Evolutionary conservation across 2,113 vertebrate species (phyloP).

Genomic region (Ramphastos sulfuratus): DNA sequence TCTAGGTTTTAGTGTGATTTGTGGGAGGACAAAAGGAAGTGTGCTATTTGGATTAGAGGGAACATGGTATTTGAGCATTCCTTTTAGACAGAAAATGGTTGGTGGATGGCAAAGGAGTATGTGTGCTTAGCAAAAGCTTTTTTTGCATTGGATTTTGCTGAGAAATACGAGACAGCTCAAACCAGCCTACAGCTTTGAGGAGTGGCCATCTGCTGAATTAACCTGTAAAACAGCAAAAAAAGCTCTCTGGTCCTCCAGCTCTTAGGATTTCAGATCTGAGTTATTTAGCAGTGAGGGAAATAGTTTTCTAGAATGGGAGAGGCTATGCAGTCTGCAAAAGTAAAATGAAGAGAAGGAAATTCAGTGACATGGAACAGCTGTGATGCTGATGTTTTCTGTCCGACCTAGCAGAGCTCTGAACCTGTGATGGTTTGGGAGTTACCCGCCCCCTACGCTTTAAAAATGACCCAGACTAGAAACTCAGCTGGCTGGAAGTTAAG

Average conservation of each 20-base stretch:
- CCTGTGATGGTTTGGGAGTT: too few species aligned
- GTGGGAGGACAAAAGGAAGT: constrained; percentile 34
- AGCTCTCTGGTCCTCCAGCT: neutral
- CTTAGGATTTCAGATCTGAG: neutral
- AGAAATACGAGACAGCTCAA: neutral
- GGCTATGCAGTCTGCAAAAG: neutral
- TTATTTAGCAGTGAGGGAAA: neutral
- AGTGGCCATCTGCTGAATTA: neutral
- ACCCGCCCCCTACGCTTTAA: too few species aligned
- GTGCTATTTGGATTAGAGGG: constrained; percentile 15
- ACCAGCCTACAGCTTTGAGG: neutral
- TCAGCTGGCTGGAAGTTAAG: too few species aligned
- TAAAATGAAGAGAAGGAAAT: neutral
- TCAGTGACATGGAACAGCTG: neutral
- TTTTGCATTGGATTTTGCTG: neutral
- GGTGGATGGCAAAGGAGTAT: neutral
- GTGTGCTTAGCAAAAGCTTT: neutral
- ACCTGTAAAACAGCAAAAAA: neutral
- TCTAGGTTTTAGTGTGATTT: neutral
- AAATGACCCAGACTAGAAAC: too few species aligned
- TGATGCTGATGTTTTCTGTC: neutral
- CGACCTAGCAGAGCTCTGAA: neutral
- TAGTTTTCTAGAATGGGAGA: neutral
- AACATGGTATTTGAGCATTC: neutral
- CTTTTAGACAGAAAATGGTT: constrained; percentile 3